These are phyloP conservation scores for Charadrius vociferus DNA, from an alignment of 2,113 vertebrate genomes.

Conservation along the genomic window DNA sequence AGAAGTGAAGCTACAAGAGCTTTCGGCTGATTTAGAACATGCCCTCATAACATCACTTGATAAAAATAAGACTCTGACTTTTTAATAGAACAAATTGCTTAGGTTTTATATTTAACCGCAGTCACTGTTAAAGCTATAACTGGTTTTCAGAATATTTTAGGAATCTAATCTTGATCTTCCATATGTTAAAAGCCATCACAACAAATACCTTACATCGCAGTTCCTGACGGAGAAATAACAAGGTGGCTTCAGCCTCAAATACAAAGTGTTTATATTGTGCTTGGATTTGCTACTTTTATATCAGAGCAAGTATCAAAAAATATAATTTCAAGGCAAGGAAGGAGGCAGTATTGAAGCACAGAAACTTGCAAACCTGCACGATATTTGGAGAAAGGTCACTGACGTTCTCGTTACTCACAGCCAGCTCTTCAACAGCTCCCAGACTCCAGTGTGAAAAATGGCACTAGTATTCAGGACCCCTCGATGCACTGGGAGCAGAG, in stretches of 20 bases:
- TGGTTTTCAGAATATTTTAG: conserved; percentile 77
- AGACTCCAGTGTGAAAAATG: not conserved
- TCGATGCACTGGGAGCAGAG: not conserved
- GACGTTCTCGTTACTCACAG: not conserved
- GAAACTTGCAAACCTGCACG: not conserved
- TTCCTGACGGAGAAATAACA: not conserved
- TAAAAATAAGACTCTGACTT: conserved; percentile 76
- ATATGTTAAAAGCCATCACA: conserved; percentile 71
- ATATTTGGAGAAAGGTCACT: not conserved
- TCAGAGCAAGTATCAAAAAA: not conserved
- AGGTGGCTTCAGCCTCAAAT: not conserved
- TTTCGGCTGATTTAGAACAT: conserved; percentile 65
- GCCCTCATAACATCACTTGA: conserved; percentile 71
- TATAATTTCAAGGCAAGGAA: not conserved
- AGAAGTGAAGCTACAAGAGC: conserved; percentile 36
- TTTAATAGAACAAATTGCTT: conserved; percentile 81
- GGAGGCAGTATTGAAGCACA: not conserved
- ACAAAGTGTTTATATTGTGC: not conserved
- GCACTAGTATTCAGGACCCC: not conserved
- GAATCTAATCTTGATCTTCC: conserved; percentile 66
- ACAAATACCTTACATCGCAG: not conserved
- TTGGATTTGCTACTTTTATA: not conserved
- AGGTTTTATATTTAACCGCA: conserved; percentile 78
- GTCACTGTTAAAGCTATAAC: conserved; percentile 70
- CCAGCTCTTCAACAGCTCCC: not conserved